These are phyloP conservation scores for Pseudoatta argentina DNA, from an alignment of 1,140 invertebrate genomes.

Conservation along the genomic window DNA sequence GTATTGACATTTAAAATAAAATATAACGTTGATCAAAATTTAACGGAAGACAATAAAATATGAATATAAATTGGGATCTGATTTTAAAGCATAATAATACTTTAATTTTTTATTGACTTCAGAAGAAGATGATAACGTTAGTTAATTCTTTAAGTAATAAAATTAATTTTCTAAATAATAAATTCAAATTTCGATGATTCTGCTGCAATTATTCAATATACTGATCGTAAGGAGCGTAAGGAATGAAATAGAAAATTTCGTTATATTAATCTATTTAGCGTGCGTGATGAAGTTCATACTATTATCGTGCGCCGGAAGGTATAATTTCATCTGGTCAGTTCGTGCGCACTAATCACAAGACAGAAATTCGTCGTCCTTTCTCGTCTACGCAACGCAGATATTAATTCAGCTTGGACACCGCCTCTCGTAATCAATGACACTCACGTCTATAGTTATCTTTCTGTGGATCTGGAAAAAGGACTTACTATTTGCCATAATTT, in stretches of 20 bases:
- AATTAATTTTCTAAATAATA: not conserved
- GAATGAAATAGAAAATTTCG: not conserved
- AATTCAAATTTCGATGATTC: not conserved
- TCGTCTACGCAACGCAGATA: not conserved
- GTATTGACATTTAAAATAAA: not conserved
- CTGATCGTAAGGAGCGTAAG: not conserved
- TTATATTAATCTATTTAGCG: not conserved
- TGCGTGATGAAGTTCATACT: not conserved
- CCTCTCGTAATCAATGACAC: conserved; percentile 49
- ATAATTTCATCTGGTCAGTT: conserved; percentile 36
- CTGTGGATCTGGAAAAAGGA: conserved; percentile 19
- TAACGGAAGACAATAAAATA: not conserved
- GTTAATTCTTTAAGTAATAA: not conserved
- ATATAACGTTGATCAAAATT: conserved; percentile 8
- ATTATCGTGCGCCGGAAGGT: conserved; percentile 46
- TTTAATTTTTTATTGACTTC: not conserved
- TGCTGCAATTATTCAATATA: not conserved
- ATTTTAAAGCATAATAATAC: not conserved
- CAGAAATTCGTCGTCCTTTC: conserved; percentile 20
- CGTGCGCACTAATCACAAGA: conserved; percentile 45
- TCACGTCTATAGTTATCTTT: conserved; percentile 24
- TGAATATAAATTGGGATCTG: not conserved
- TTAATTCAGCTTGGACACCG: conserved; percentile 38
- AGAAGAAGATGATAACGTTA: not conserved
- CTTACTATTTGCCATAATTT: conserved; percentile 13